Evolutionary conservation across 2,797 vertebrate species (phyloP), one percentile per base, ranked within the genome.

Genomic region (Chromis chromis): DNA sequence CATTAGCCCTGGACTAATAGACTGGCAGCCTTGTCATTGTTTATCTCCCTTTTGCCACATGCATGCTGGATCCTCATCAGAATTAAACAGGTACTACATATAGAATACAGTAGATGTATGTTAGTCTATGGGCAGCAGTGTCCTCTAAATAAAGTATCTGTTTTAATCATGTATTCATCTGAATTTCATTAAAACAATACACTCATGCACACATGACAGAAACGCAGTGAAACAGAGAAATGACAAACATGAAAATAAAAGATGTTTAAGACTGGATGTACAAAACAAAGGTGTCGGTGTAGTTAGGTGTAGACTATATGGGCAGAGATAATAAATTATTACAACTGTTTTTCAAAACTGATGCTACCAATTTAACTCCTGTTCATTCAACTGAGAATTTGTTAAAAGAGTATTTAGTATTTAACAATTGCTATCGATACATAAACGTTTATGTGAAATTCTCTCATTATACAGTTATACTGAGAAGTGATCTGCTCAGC

Each of bases 201-300:
- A 56, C 0, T 62, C 66, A 57, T 68, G 60, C 73, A 81, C n/a
- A 72, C 49, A 28, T 16, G 56, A 54, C 3, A 76, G n/a, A 65
- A 17, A 31, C 36, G 9, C 21, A 39, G 12, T 64, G 19, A 39
- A 28, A 64, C 17, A 62, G 4, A 81, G 28, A 65, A 17, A 13
- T 14, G 25, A 72, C 16, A 16, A 73, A 65, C 11, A 50, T 13
- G 14, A 70, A 63, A 65, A 57, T 16, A 53, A 62, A 58, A 27
- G 48, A 46, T 6, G 17, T 17, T 46, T 17, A 46, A 48, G 1
- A n/a, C 2, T 1, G 5, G 40, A 25, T 46, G 25, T 40, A 36
- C 50, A 65, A 67, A 69, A 9, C 33, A 19, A 44, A n/a, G n/a
- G n/a, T n/a, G n/a, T n/a, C n/a, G n/a, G n/a, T n/a, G n/a, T n/a